Evolutionary conservation across 2,888 invertebrate species (phyloP), one percentile per base, ranked within the genome.

Genomic region (Leptogaster cylindrica): DNA sequence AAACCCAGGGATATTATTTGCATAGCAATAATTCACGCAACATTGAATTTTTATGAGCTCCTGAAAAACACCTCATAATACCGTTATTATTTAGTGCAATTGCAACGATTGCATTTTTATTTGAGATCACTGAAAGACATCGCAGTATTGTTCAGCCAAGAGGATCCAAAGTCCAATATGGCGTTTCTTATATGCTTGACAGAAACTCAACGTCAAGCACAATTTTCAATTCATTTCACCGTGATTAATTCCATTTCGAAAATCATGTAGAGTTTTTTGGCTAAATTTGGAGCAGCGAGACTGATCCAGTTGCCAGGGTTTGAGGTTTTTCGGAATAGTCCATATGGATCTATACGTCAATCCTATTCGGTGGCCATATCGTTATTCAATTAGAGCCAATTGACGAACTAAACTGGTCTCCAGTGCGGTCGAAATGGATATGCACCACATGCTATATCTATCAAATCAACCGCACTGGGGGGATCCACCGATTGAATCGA

Each of bases 301-400:
- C 39, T 12, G 39, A 39, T 39, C 14, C 39, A 39, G 14, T 39
- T 14, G 39, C 39, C 3, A 3, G 39, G 3, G 14, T 10, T 39
- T 10, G n/a, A n/a, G n/a, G n/a, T n/a, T n/a, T n/a, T n/a, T n/a
- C n/a, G n/a, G n/a, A n/a, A n/a, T n/a, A n/a, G n/a, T n/a, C n/a
- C n/a, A n/a, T n/a, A n/a, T n/a, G n/a, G n/a, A n/a, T n/a, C n/a
- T n/a, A n/a, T n/a, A n/a, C n/a, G n/a, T n/a, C n/a, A 25, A 46
- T 46, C n/a, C 23, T 25, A 23, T 25, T 20, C 25, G n/a, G 46
- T 46, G 46, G 44, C 41, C 27, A 44, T 61, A 44, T 61, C 61
- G 61, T 61, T 61, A 61, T 61, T 61, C 61, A 61, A 61, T 61
- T 61, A 61, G 61, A 61, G 61, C 44, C 61, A 61, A 61, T 61